A percentile compares a stretch with the other conserved stretches of the same genome.
These are phyloP conservation scores for Motacilla tschutschensis DNA, from an alignment of 2,113 vertebrate species.

Conservation along the genomic window DNA sequence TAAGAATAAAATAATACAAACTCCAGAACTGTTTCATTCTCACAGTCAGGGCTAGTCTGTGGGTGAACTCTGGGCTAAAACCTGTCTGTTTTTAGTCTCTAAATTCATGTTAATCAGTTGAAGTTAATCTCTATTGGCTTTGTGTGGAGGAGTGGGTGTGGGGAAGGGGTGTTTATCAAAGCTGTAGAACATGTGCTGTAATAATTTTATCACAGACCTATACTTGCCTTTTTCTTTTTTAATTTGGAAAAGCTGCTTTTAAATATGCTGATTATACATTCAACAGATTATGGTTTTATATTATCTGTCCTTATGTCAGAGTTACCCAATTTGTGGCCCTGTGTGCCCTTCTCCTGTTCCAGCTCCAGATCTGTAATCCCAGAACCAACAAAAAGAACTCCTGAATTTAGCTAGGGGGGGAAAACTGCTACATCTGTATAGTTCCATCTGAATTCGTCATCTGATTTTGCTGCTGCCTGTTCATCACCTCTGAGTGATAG, in stretches of 20 bases:
- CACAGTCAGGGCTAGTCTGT: background rate
- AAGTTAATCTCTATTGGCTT: background rate
- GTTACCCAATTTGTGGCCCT: slow-evolving; percentile 9
- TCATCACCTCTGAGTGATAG: slow-evolving; percentile 46
- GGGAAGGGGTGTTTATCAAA: background rate
- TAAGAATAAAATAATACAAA: background rate
- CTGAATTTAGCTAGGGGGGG: background rate
- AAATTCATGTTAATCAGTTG: background rate
- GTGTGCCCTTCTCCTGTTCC: background rate
- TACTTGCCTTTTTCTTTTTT: slow-evolving; percentile 14
- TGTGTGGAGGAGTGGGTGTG: background rate
- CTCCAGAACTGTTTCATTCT: slow-evolving; percentile 20
- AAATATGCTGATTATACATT: slow-evolving; percentile 19
- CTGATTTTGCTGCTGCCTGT: slow-evolving; percentile 28
- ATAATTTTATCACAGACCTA: slow-evolving; percentile 1
- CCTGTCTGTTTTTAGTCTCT: background rate
- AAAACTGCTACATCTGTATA: background rate
- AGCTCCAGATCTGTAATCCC: slow-evolving; percentile 13
- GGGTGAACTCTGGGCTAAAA: background rate
- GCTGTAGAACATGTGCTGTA: background rate
- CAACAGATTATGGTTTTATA: slow-evolving; percentile 19
- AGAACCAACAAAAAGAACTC: background rate
- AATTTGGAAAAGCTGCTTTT: slow-evolving; percentile 56
- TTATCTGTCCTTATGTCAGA: slow-evolving; percentile 8
- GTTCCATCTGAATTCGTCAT: slow-evolving; percentile 24